phyloP scores from a whole-genome alignment of 1,140 invertebrate species.

The Trinorchestia longiramus region DNA sequence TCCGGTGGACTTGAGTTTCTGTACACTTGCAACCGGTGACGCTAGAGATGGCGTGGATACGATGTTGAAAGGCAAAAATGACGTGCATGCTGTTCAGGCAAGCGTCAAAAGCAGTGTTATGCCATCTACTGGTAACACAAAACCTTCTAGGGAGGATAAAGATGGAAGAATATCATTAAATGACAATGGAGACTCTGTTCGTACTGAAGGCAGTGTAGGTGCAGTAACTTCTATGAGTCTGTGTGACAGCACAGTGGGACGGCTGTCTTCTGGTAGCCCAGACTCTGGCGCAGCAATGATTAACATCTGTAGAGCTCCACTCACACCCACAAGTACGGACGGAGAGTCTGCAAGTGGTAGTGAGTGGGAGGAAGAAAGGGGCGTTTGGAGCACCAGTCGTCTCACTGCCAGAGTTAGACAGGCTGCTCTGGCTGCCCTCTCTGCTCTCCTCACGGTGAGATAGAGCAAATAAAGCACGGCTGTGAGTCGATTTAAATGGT shows the following conservation, averaged over 20 bases:
- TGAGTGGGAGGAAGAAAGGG: neutral
- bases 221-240: neutral
- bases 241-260: neutral
- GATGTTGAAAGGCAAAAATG: neutral
- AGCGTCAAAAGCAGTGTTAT: neutral
- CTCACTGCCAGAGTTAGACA: neutral
- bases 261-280: too few relatives aligned
- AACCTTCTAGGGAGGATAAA: neutral
- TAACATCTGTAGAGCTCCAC: neutral
- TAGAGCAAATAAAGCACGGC: neutral
- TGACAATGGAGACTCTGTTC: neutral
- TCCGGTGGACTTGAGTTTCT: neutral
- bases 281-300: too few relatives aligned
- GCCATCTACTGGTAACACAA: neutral
- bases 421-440: neutral
- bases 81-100: neutral
- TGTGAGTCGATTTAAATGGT: too few relatives aligned
- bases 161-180: neutral
- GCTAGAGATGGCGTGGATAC: neutral
- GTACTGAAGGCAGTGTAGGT: neutral
- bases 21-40: neutral
- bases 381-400: neutral
- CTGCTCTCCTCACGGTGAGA: slow-evolving; percentile 19
- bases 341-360: neutral
- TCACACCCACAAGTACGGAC: neutral